These are phyloP conservation scores for Stictocephala bisonia DNA, from an alignment of 2,888 invertebrate species.

Conservation along the genomic window DNA sequence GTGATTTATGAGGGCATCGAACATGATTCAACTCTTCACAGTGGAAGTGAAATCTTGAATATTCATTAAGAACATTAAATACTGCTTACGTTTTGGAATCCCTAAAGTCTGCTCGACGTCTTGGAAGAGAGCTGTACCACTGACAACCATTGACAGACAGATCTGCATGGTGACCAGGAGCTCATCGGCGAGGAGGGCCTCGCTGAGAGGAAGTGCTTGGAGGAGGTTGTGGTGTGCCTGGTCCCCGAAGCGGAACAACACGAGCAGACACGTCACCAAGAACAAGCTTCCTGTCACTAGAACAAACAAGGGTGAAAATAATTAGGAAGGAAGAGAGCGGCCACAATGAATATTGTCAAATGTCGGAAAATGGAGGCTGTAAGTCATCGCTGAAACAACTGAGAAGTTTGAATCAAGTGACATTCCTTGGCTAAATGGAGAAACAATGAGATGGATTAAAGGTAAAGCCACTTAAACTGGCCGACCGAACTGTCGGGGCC, in stretches of 20 bases:
- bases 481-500: too few species aligned
- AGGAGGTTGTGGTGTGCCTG: slow-evolving; percentile 74
- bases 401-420: slow-evolving; percentile 6
- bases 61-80: too few species aligned
- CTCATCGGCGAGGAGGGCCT: slow-evolving; percentile 74
- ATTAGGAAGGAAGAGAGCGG: too few species aligned
- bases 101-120: slow-evolving; percentile 82
- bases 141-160: slow-evolving; percentile 80
- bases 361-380: too few species aligned
- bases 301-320: slow-evolving; percentile 50
- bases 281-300: slow-evolving; percentile 73
- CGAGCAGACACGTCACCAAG: slow-evolving; percentile 72
- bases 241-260: slow-evolving; percentile 74
- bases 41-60: too few species aligned
- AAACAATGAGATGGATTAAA: too few species aligned
- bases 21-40: too few species aligned
- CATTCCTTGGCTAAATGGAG: too few species aligned
- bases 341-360: slow-evolving; percentile 31
- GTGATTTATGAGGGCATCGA: too few species aligned
- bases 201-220: slow-evolving; percentile 73
- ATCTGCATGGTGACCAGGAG: slow-evolving; percentile 81
- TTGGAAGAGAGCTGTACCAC: slow-evolving; percentile 83
- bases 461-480: too few species aligned
- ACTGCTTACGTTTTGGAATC: slow-evolving; percentile 78
- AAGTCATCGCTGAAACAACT: too few species aligned